phyloP scores from a whole-genome alignment of 2,113 vertebrate genomes.

The Uria aalge region DNA sequence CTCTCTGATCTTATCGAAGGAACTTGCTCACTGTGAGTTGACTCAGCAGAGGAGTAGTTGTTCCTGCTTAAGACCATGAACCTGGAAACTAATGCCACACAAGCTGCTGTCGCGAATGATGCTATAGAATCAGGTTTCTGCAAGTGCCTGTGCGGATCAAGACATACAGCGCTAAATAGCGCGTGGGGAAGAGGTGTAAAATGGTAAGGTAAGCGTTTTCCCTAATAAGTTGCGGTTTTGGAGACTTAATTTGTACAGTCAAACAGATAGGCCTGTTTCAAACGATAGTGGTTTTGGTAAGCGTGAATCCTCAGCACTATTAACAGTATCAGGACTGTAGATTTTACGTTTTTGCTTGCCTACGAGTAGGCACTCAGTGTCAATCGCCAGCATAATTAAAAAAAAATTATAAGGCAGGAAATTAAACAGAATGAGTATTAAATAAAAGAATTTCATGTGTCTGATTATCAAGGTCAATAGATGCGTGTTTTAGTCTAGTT shows the following conservation, averaged over 20 bases:
- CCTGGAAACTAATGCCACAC: neutral
- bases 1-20: neutral
- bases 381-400: neutral
- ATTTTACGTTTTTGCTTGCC: neutral
- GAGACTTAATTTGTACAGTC: neutral
- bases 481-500: neutral
- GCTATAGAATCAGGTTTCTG: neutral
- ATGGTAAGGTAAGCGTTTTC: neutral
- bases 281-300: neutral
- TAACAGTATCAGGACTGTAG: neutral
- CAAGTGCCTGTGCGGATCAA: neutral
- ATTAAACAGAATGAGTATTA: neutral
- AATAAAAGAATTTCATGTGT: neutral
- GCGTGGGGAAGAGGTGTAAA: neutral
- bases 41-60: neutral
- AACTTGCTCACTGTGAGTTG: neutral
- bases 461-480: neutral
- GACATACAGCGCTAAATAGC: neutral
- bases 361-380: neutral
- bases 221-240: neutral
- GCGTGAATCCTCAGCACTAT: neutral
- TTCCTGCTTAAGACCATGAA: neutral
- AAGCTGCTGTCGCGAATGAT: neutral
- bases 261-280: neutral
- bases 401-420: neutral